These are phyloP conservation scores for Cetoscarus ocellatus DNA, from an alignment of 2,797 vertebrate species.

Conservation along the genomic window DNA sequence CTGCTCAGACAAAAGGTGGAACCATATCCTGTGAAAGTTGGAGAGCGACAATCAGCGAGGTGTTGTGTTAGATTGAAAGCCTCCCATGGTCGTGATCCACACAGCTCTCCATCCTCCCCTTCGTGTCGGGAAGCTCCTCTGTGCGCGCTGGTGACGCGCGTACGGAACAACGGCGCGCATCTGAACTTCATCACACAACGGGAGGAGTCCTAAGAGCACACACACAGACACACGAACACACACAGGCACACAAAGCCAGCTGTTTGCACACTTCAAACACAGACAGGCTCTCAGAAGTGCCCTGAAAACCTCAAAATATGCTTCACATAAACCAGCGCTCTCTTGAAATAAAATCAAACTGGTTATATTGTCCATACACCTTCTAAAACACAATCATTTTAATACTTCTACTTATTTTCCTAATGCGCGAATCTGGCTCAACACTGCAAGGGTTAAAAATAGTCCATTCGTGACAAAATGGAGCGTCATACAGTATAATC, in stretches of 20 bases:
- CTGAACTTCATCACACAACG: conserved; percentile 76
- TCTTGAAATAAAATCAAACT: too few relatives aligned
- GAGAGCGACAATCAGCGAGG: conserved; percentile 14
- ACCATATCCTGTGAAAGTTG: conserved; percentile 36
- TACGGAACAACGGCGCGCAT: conserved; percentile 63
- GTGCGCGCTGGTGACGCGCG: conserved; percentile 68
- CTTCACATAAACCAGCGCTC: too few relatives aligned
- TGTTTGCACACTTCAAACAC: conserved; percentile 57
- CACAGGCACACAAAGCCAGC: conserved; percentile 62
- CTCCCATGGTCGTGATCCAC: conserved; percentile 58
- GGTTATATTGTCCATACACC: too few relatives aligned
- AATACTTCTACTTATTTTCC: too few relatives aligned
- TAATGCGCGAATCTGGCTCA: background rate
- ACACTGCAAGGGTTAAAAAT: conserved; percentile 3
- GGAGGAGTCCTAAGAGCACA: conserved; percentile 70
- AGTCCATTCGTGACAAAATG: conserved; percentile 20
- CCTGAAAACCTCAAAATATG: conserved; percentile 7
- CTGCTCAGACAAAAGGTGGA: conserved; percentile 22
- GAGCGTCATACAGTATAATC: conserved; percentile 9
- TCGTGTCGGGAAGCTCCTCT: conserved; percentile 68
- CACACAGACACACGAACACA: conserved; percentile 44
- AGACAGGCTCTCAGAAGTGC: conserved; percentile 40
- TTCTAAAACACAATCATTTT: too few relatives aligned
- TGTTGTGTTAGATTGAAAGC: conserved; percentile 36
- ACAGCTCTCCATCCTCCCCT: conserved; percentile 59